Conservation (phyloP, 2,888 invertebrate species). For the Agriopis leucophaearia region DNA sequence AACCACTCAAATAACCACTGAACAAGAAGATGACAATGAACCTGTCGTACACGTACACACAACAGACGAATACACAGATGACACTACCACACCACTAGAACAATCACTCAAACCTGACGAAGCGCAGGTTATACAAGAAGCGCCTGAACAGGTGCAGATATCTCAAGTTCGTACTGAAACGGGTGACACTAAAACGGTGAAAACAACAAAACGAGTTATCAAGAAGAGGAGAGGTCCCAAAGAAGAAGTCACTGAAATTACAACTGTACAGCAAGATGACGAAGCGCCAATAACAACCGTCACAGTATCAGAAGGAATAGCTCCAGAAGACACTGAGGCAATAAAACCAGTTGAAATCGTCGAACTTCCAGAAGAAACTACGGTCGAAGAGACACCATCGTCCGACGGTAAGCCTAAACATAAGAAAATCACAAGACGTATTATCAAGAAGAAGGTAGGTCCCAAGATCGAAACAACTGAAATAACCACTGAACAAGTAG, state of each 20-base stretch:
- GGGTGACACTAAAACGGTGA: background rate
- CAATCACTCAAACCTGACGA: background rate
- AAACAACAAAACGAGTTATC: background rate
- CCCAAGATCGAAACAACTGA: constrained; percentile 52
- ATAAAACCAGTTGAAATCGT: background rate
- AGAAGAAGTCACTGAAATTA: background rate
- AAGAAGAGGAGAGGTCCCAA: background rate
- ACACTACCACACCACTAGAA: constrained; percentile 47
- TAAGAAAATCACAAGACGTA: constrained; percentile 56
- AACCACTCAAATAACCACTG: constrained; percentile 75
- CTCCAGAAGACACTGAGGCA: background rate
- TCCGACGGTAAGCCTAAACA: constrained; percentile 56
- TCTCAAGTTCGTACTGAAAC: background rate
- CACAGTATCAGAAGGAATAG: background rate
- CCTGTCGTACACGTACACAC: background rate
- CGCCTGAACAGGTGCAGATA: background rate
- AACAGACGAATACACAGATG: constrained; percentile 54
- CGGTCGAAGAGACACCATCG: constrained; percentile 28
- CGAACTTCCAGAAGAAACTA: background rate
- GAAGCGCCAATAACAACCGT: background rate
- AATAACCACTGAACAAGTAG: constrained; percentile 58
- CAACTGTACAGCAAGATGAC: background rate
- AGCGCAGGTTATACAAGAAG: background rate
- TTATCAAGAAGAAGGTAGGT: constrained; percentile 53
- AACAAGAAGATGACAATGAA: constrained; percentile 47